Evolutionary conservation across 2,113 vertebrate species (phyloP).

Genomic region (Trachemys scripta): DNA sequence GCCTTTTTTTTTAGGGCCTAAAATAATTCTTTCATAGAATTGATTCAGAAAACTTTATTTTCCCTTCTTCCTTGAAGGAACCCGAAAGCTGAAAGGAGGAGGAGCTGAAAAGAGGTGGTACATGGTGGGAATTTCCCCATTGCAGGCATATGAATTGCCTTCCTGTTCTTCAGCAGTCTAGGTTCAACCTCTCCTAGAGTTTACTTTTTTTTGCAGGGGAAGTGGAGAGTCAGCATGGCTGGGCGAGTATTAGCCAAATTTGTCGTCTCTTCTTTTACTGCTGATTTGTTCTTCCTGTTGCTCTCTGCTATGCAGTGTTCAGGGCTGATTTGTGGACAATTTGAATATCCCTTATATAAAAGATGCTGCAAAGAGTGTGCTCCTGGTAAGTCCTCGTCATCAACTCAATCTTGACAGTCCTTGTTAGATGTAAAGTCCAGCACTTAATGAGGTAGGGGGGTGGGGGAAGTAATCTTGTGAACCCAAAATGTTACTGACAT

Average conservation of each 20-base stretch:
- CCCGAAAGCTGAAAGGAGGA: not conserved
- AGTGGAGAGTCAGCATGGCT: not conserved
- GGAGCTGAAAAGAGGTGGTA: not conserved
- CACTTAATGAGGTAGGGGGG: accelerated
- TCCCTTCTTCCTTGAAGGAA: not conserved
- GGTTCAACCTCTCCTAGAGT: not conserved
- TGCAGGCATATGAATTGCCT: not conserved
- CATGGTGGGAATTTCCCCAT: constrained; percentile 28
- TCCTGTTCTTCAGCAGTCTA: not conserved
- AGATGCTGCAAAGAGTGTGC: constrained; percentile 57
- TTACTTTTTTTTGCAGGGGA: not conserved
- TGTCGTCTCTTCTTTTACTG: accelerated
- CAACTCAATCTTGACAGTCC: accelerated
- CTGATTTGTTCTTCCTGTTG: not conserved
- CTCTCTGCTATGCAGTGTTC: accelerated
- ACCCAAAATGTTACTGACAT: not conserved
- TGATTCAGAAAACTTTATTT: not conserved
- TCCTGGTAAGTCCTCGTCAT: constrained; percentile 48
- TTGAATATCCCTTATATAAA: not conserved
- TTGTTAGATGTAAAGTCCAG: accelerated
- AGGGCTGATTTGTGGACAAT: not conserved
- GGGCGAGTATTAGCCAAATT: not conserved
- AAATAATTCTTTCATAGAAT: not conserved
- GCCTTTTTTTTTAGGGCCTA: not conserved
- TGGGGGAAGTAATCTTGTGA: not conserved